phyloP scores from a whole-genome alignment of 2,888 invertebrate genomes.

The Dryobotodes eremita region DNA sequence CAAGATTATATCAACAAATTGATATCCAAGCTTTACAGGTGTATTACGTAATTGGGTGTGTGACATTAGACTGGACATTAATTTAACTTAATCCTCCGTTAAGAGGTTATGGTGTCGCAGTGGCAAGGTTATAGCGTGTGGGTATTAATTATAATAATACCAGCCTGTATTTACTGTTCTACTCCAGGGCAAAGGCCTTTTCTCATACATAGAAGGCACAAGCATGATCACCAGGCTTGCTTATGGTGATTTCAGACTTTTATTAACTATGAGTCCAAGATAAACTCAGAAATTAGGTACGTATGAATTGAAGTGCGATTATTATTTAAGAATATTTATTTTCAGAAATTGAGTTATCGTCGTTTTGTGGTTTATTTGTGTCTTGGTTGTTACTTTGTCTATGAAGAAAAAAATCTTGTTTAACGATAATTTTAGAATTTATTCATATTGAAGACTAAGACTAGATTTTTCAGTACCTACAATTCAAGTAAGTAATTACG shows the following conservation, averaged over 20 bases:
- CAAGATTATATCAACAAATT: conserved; percentile 15
- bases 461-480: background rate
- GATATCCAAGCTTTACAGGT: conserved; percentile 23
- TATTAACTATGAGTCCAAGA: too few species aligned
- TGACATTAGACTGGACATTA: background rate
- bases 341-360: background rate
- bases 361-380: background rate
- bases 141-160: background rate
- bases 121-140: background rate
- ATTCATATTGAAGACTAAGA: background rate
- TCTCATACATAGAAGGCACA: background rate
- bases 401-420: background rate
- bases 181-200: background rate
- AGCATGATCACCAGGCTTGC: background rate
- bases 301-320: background rate
- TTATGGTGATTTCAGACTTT: background rate
- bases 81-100: conserved; percentile 11
- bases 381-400: background rate
- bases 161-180: background rate
- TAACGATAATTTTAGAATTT: background rate
- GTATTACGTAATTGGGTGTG: conserved; percentile 16
- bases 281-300: too few species aligned
- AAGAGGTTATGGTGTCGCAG: background rate
- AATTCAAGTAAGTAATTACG: background rate
- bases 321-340: background rate